Percentiles rank a stretch among this genome's conserved stretches.
Evolutionary conservation across 2,797 vertebrate species (phyloP).

Genomic region (Trachurus trachurus): DNA sequence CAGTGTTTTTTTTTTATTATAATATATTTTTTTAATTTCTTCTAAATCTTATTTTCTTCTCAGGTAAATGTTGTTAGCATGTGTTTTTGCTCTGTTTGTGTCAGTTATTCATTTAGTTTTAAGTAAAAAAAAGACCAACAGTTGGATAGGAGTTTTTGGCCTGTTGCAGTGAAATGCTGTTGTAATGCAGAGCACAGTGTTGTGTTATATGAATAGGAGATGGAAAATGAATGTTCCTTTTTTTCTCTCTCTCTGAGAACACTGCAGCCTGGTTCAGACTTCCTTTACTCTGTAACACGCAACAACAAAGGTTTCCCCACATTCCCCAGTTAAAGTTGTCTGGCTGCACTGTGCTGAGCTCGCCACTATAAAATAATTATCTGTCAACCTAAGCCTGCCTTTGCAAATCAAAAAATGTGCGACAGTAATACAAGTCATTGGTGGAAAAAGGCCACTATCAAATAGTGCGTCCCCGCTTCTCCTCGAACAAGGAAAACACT

Average conservation of each 20-base stretch:
- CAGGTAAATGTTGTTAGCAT: neutral
- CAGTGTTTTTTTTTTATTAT: neutral
- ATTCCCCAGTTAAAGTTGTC: conserved; percentile 28
- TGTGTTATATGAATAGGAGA: conserved; percentile 12
- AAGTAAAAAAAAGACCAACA: conserved; percentile 2
- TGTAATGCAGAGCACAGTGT: neutral
- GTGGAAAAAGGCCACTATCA: conserved; percentile 76
- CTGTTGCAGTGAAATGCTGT: conserved; percentile 8
- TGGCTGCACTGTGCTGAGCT: conserved; percentile 22
- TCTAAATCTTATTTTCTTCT: conserved; percentile 20
- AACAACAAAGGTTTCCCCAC: conserved; percentile 43
- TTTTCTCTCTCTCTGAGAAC: conserved; percentile 13
- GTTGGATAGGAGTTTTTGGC: neutral
- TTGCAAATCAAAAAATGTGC: conserved; percentile 55
- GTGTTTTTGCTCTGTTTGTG: neutral
- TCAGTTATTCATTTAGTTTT: conserved; percentile 16
- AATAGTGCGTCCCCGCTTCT: conserved; percentile 65
- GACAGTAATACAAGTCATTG: conserved; percentile 78
- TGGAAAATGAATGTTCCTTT: conserved; percentile 12
- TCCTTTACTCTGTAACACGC: conserved; percentile 24
- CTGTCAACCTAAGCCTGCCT: conserved; percentile 46
- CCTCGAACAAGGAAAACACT: conserved; percentile 78
- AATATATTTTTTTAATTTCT: conserved; percentile 20
- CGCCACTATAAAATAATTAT: conserved; percentile 49
- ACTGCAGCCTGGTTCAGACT: conserved; percentile 18